Evolutionary conservation across 2,797 vertebrate genomes (phyloP), one percentile per base, ranked within the genome.

Genomic region (Glyptemys insculpta): DNA sequence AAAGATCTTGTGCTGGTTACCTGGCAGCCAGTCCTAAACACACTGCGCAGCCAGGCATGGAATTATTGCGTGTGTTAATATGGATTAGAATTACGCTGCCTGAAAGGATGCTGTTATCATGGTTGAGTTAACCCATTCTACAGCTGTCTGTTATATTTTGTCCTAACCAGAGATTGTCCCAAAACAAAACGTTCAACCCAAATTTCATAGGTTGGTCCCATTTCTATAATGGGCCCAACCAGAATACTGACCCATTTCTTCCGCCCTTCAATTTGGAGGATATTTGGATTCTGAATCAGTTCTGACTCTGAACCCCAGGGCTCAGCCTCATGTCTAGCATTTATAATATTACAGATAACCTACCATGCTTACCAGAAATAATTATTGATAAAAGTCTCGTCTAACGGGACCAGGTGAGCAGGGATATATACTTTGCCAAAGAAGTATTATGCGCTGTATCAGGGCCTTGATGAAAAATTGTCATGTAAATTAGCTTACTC

Each of bases 341-440:
- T 79, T 88, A 72, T 49, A 89, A 8, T 79, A 29, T 89, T 85
- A 53, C 7, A 53, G 50, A 37, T 84, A 44, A 56, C 50, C 88
- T 91, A 59, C 72, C 4, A 2, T 65, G 3, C 47, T 85, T 91
- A 25, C 44, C 4, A 3, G 84, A 76, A 47, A 78, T 53, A 83
- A 92, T 49, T 89, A 86, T 62, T 62, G 50, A 74, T 21, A 80
- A 78, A 50, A 52, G 50, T 86, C 29, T 95, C 4, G 27, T 90
- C 86, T 89, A 92, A 79, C 54, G 89, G 21, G 10, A 81, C 34
- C 9, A 4, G 19, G 10, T 92, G 78, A 94, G 79, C 78, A 89
- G 86, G 80, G 86, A 68, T 94, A n/a, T 53, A 34, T 49, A 90
- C 76, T 93, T 96, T 97, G 94, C 97, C 96, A 97, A 96, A 97